These are phyloP conservation scores for Astropecten irregularis DNA, from an alignment of 53 echinoderm and acorn worm genomes.

Conservation along the genomic window DNA sequence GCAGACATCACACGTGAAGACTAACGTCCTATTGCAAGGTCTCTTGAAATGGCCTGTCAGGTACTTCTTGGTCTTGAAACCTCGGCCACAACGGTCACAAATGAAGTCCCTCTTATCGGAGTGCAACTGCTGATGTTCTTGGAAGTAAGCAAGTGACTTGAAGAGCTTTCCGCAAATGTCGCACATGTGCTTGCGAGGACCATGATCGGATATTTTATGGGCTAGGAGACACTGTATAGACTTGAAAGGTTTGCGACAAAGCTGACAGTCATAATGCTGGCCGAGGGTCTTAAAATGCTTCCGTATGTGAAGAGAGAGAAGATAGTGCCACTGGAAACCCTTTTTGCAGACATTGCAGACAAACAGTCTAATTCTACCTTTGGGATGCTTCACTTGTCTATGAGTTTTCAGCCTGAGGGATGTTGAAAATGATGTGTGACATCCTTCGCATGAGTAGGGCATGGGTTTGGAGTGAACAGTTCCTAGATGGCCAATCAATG, in stretches of 20 bases:
- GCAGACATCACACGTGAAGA: not conserved
- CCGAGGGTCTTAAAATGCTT: not conserved
- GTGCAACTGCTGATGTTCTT: not conserved
- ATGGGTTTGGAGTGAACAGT: not conserved
- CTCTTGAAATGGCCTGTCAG: not conserved
- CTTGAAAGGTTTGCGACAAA: not conserved
- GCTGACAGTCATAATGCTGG: not conserved
- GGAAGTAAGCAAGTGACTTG: not conserved
- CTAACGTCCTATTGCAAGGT: too few species aligned
- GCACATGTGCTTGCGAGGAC: not conserved
- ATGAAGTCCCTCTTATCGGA: not conserved
- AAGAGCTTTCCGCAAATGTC: not conserved
- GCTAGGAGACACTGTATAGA: not conserved
- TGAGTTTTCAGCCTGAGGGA: not conserved
- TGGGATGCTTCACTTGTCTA: not conserved
- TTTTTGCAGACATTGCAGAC: not conserved
- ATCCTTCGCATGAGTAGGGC: not conserved
- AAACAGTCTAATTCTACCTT: not conserved
- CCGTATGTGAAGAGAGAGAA: not conserved
- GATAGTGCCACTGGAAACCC: not conserved
- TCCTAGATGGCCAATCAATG: not conserved
- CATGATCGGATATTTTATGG: not conserved
- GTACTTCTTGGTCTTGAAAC: not conserved
- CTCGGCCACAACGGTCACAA: slow-evolving; percentile 4
- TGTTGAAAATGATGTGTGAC: not conserved